Conservation (phyloP, 2,113 vertebrate species). For the Oryctolagus cuniculus region mOryCun1.1 NC_091435.1:125416001-125416500, state of each 20-base stretch:
- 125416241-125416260: conserved; percentile 20
- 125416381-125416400: background rate
- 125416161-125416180: background rate
- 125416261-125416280: background rate
- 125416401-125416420: background rate
- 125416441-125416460: background rate
- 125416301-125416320: background rate
- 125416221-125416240: background rate
- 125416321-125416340: background rate
- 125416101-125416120: background rate
- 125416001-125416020: background rate
- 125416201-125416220: background rate
- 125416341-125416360: background rate
- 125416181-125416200: background rate
- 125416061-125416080: background rate
- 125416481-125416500: background rate
- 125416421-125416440: background rate
- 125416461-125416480: background rate
- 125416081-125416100: background rate
- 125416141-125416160: background rate
- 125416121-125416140: background rate
- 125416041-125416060: background rate
- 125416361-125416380: background rate
- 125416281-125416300: background rate
- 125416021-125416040: background rate